These are phyloP conservation scores for Scyliorhinus canicula DNA, from an alignment of 2,797 vertebrate genomes.

Conservation along the genomic window DNA sequence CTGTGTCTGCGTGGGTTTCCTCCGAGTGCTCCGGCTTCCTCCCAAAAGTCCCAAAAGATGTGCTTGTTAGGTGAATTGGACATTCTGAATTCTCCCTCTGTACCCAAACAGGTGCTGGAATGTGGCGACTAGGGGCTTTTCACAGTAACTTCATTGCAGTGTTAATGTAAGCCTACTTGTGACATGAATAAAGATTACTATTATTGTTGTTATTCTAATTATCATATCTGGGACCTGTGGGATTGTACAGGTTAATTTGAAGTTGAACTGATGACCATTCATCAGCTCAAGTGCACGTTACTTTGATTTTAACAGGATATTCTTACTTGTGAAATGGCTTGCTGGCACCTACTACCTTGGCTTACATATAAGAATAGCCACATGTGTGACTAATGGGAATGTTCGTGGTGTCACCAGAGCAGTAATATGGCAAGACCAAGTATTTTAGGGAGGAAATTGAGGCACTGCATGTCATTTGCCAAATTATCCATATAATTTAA, in stretches of 20 bases:
- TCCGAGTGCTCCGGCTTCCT: too few relatives aligned
- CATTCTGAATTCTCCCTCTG: too few relatives aligned
- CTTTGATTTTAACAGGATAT: not conserved
- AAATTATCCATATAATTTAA: not conserved
- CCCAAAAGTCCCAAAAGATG: too few relatives aligned
- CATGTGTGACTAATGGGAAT: not conserved
- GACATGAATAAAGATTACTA: too few relatives aligned
- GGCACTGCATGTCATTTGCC: not conserved
- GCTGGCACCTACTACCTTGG: not conserved
- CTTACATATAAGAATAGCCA: not conserved
- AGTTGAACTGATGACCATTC: not conserved
- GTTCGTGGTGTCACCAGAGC: not conserved
- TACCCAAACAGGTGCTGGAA: too few relatives aligned
- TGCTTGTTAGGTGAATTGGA: too few relatives aligned
- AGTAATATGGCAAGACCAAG: not conserved
- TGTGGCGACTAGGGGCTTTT: too few relatives aligned
- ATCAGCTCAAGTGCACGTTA: not conserved
- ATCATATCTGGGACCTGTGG: not conserved
- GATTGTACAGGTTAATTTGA: not conserved
- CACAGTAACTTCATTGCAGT: too few relatives aligned
- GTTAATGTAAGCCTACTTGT: too few relatives aligned
- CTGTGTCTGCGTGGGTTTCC: too few relatives aligned
- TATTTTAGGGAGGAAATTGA: not conserved
- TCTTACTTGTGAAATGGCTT: not conserved
- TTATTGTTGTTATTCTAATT: too few relatives aligned